These are phyloP conservation scores for Brenthis daphne DNA, from an alignment of 2,888 invertebrate genomes.

Conservation along the genomic window DNA sequence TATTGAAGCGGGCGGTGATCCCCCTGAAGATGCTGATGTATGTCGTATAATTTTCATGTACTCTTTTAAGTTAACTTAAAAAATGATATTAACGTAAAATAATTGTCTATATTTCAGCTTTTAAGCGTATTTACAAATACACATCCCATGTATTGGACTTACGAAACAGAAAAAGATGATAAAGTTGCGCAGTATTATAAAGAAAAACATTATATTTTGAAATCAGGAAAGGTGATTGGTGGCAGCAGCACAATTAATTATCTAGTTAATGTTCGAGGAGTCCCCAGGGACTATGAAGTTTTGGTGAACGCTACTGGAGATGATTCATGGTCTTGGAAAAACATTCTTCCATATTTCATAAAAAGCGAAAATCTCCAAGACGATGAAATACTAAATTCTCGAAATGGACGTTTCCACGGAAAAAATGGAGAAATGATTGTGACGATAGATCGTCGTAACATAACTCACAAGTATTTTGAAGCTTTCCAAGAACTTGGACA, in stretches of 20 bases:
- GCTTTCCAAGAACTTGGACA: slow-evolving; percentile 69
- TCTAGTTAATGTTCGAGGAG: slow-evolving; percentile 77
- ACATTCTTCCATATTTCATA: slow-evolving; percentile 69
- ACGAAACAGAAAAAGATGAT: slow-evolving; percentile 48
- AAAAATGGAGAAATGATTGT: slow-evolving; percentile 64
- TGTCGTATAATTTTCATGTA: slow-evolving; percentile 18
- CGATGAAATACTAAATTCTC: slow-evolving; percentile 37
- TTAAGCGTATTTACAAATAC: slow-evolving; percentile 22
- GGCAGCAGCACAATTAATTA: slow-evolving; percentile 78
- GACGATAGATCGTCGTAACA: slow-evolving; percentile 45
- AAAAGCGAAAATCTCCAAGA: slow-evolving; percentile 67
- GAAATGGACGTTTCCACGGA: slow-evolving; percentile 52
- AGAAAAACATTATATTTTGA: slow-evolving; percentile 49
- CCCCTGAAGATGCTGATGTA: slow-evolving; percentile 47
- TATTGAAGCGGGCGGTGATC: slow-evolving; percentile 51
- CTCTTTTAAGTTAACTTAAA: no score
- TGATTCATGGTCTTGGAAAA: slow-evolving; percentile 75
- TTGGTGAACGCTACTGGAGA: slow-evolving; percentile 75
- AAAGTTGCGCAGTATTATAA: slow-evolving; percentile 62
- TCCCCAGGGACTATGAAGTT: slow-evolving; percentile 64
- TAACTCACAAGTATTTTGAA: slow-evolving; percentile 47
- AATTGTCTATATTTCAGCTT: slow-evolving; percentile 14
- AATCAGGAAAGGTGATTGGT: slow-evolving; percentile 83
- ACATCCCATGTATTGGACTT: slow-evolving; percentile 33
- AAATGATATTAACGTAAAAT: not conserved